Base-by-base conservation (phyloP, 2,888 invertebrate genomes). In the Nysson spinosus region DNA sequence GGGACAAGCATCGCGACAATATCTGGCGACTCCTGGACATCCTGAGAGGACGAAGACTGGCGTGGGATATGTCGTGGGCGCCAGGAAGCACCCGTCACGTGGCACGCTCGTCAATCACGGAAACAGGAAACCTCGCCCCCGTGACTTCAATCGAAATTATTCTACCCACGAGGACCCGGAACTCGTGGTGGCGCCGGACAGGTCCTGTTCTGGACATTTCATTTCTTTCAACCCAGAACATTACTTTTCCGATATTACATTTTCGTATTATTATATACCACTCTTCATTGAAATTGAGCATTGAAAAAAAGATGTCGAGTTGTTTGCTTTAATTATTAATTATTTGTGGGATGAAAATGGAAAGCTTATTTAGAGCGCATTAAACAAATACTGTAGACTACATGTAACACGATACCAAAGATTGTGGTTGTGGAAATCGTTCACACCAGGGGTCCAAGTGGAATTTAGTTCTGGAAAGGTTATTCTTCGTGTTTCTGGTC, bases 81-180 rank as follows among this genome's bases (percentile, higher is more conserved):
- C 78, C 78, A 78, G 82, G 77, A 81, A 80, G 69, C 72, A 71
- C 50, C 69, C 72, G 77, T 81, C 79, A 74, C 75, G 76, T 65
- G 64, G 62, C 64, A 57, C 52, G 67, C 60, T 66, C 78, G 72
- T 82, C 76, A 80, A 82, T 82, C 79, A 80, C 77, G 75, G 74
- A 81, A 81, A 80, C 82, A 81, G 85, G 84, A 85, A 85, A 78
- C 67, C 64, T 76, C 75, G 72, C 66, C 75, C 78, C 58, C 80
- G 80, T 79, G 81, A 81, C 79, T 80, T 64, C 73, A 83, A 83
- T 84, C 77, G 77, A 71, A 85, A 84, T 82, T 60, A 58, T 71
- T 39, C 42, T 60, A 39, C 49, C 42, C 35, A 61, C 42, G 51
- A 64, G 64, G 61, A 75, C 61, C 72, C 72, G 66, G 76, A 75